Conservation (phyloP, 2,888 invertebrate genomes). For the Polia nebulosa region DNA sequence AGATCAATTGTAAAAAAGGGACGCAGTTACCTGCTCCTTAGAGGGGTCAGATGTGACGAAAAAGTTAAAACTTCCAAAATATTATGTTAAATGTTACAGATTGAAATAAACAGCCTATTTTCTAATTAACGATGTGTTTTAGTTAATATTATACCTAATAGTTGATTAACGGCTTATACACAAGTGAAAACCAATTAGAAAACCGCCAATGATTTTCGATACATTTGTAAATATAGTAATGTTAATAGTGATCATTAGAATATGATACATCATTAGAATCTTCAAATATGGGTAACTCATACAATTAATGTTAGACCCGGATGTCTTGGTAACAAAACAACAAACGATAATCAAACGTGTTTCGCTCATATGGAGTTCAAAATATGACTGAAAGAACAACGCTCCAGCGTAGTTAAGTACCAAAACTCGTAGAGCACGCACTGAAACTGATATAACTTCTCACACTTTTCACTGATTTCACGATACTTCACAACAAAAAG, state of each 20-base stretch:
- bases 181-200: constrained; percentile 36
- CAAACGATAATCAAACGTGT: constrained; percentile 87
- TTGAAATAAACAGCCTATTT: background rate
- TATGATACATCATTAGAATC: constrained; percentile 62
- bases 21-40: constrained; percentile 84
- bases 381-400: constrained; percentile 76
- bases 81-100: constrained; percentile 3
- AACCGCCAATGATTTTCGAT: constrained; percentile 74
- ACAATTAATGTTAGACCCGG: constrained; percentile 82
- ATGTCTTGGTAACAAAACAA: constrained; percentile 89
- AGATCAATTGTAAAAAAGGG: constrained; percentile 81
- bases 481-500: constrained; percentile 75
- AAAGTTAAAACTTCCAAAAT: constrained; percentile 37
- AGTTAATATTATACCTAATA: constrained; percentile 4
- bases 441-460: constrained; percentile 71
- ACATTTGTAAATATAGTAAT: constrained; percentile 57
- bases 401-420: constrained; percentile 75
- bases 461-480: constrained; percentile 79
- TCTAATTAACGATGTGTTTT: background rate
- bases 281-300: constrained; percentile 71
- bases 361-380: constrained; percentile 82
- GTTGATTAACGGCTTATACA: constrained; percentile 5
- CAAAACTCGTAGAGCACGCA: constrained; percentile 76
- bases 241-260: constrained; percentile 52
- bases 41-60: constrained; percentile 39